Base-by-base conservation (phyloP, 2,113 vertebrate species). In the Acrocephalus arundinaceus region DNA sequence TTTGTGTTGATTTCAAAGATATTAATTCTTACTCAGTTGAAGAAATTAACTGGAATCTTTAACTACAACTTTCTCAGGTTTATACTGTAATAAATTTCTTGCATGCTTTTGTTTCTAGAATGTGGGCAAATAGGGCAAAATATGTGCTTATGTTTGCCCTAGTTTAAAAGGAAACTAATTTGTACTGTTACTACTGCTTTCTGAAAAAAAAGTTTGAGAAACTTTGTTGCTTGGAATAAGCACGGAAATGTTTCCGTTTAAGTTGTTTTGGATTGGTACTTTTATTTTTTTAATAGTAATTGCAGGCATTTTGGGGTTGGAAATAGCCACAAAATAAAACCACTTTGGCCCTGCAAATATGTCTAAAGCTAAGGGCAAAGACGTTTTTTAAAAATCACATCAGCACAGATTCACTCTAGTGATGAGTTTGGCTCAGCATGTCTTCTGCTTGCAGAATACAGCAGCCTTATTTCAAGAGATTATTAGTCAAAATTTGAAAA, bases 401-500 rank as follows among this genome's bases (percentile, higher is more conserved):
- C 27, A 22, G 55, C 33, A 8, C 18, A 80, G 49, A 62, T 52
- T 89, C 55, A 71, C 63, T 37, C 27, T 61, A 39, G 9, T 74
- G 62, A 27, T 67, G 46, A 20, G 22, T 90, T 91, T 67, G 45
- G 10, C n/a, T 86, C 33, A n/a, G 43, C 10, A 0, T 52, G n/a
- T 90, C 51, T 88, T 75, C 76, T 62, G 25, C 51, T 46, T 46
- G 48, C 33, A 61, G 35, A 35, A 35, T 35, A 35, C 35, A 35
- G 35, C 35, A 68, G 71, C 49, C 14, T 87, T 68, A 30, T 68
- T 92, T 94, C n/a, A 45, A 72, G 51, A 76, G 41, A 61, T 66
- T 88, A 79, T 45, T 79, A 82, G 68, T 84, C 72, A 80, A 87
- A 89, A 91, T 49, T 70, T 74, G 71, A 84, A 76, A 93, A 90